Evolutionary conservation across 1,140 invertebrate genomes (phyloP).

Genomic region (Diabrotica virgifera): DNA sequence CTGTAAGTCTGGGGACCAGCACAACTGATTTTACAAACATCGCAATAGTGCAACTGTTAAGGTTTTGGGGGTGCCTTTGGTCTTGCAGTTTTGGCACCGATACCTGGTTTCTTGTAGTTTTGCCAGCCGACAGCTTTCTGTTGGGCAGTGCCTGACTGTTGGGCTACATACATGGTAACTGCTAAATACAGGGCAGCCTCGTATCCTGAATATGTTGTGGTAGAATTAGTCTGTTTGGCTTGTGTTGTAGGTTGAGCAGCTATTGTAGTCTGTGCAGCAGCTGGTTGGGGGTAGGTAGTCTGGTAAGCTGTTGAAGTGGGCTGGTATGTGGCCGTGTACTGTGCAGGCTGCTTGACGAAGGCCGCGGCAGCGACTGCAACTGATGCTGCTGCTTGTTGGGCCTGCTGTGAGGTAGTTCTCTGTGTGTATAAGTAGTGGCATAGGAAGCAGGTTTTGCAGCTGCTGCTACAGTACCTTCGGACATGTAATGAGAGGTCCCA

Average conservation of each 20-base stretch:
- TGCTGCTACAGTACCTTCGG: slow-evolving; percentile 55
- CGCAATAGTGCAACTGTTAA: slow-evolving; percentile 90
- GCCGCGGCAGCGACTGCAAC: slow-evolving; percentile 34
- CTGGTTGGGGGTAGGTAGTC: slow-evolving; percentile 47
- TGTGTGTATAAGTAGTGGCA: slow-evolving; percentile 55
- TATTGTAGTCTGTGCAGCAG: slow-evolving; percentile 47
- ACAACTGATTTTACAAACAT: slow-evolving; percentile 91
- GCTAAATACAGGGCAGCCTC: slow-evolving; percentile 91
- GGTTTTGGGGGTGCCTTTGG: slow-evolving; percentile 82
- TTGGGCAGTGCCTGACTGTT: slow-evolving; percentile 52
- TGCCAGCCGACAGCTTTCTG: slow-evolving; percentile 64
- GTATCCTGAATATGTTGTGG: slow-evolving; percentile 74
- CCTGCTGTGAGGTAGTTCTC: slow-evolving; percentile 48
- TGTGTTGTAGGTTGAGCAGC: slow-evolving; percentile 49
- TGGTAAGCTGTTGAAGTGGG: slow-evolving; percentile 46
- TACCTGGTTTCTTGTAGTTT: slow-evolving; percentile 68
- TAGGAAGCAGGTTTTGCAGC: slow-evolving; percentile 57
- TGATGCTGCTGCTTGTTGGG: slow-evolving; percentile 46
- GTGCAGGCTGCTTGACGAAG: slow-evolving; percentile 46
- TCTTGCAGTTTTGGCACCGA: slow-evolving; percentile 61
- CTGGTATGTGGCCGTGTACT: slow-evolving; percentile 49
- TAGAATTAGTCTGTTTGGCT: slow-evolving; percentile 56
- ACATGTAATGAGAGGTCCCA: too few relatives aligned
- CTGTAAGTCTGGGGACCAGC: slow-evolving; percentile 76
- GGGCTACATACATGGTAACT: slow-evolving; percentile 88